Percentiles rank a stretch among this genome's conserved stretches.
These are phyloP conservation scores for Aphidoletes aphidimyza DNA, from an alignment of 2,888 invertebrate genomes.

Conservation along the genomic window DNA sequence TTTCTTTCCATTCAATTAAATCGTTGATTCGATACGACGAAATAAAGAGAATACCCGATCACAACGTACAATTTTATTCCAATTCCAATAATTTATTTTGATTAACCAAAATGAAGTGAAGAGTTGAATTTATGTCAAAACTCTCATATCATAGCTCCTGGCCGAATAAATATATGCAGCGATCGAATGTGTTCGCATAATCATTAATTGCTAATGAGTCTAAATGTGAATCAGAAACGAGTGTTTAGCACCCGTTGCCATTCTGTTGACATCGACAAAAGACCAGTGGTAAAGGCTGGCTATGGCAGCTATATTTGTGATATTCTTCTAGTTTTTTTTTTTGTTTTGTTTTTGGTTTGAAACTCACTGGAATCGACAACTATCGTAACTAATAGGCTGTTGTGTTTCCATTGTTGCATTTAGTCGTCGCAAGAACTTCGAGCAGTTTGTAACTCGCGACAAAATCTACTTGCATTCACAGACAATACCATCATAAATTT, in stretches of 20 bases:
- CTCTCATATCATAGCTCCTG: too few species aligned
- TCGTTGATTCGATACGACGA: too few species aligned
- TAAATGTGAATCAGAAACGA: constrained; percentile 4
- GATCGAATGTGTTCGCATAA: background rate
- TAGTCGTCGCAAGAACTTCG: constrained; percentile 35
- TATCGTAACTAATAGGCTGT: background rate
- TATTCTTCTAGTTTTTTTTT: too few species aligned
- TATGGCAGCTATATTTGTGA: background rate
- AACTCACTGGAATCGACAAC: background rate
- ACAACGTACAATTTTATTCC: too few species aligned
- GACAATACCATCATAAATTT: background rate
- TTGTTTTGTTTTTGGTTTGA: too few species aligned
- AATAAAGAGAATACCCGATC: too few species aligned
- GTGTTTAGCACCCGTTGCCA: background rate
- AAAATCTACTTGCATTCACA: background rate
- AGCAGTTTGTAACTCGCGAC: constrained; percentile 33
- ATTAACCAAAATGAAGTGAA: background rate
- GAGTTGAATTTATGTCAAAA: constrained; percentile 5
- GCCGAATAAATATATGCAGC: constrained; percentile 1
- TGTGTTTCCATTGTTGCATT: background rate
- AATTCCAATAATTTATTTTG: background rate
- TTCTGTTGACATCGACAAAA: background rate
- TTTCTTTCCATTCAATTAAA: too few species aligned
- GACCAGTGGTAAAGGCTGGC: background rate
- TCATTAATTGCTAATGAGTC: constrained; percentile 26